Base-by-base conservation (phyloP, 2,888 invertebrate species). In the Synanthedon andrenaeformis region DNA sequence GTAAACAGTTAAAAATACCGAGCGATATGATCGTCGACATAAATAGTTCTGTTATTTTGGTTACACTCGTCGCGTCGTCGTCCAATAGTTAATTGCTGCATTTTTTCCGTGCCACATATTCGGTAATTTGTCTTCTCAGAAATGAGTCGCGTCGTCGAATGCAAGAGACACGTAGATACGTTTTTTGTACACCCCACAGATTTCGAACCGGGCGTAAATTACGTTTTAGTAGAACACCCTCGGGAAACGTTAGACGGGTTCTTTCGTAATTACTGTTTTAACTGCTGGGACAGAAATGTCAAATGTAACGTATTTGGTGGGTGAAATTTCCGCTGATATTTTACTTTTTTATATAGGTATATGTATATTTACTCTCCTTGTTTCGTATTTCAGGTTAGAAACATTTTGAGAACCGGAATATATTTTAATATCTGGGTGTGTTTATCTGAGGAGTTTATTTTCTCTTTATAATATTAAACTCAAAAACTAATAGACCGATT, bases 81-180 rank as follows among this genome's bases (percentile, higher is more conserved):
- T 66, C 68, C 76, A 13, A 70, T 72, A 70, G 82, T 86, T 87
- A 87, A 86, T 86, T 87, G 85, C 84, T 74, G 79, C 78, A 78
- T 84, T 85, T 86, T 85, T 85, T 82, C 76, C 74, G 71, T 74
- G 77, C 76, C 67, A 72, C 66, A 75, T 79, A 80, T 83, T 81
- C 77, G 66, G 85, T 86, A 82, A 87, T 87, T 87, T 87, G 86
- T 87, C 86, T 87, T 87, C 86, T 67, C 69, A 84, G 86, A 87
- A 87, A 87, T 86, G 86, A 85, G 85, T 77, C 86, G 84, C 82
- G 85, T 87, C 86, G 84, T 84, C 86, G 82, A 75, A 80, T 78
- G 79, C 79, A 74, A 73, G 77, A 68, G 85, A 83, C 83, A 82
- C 82, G 82, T 82, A 80, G 82, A 81, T 82, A 72, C 73, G 52